A percentile compares a stretch with the other conserved stretches of the same genome.
phyloP scores from a whole-genome alignment of 2,113 vertebrate species.

The Neofelis nebulosa region DNA sequence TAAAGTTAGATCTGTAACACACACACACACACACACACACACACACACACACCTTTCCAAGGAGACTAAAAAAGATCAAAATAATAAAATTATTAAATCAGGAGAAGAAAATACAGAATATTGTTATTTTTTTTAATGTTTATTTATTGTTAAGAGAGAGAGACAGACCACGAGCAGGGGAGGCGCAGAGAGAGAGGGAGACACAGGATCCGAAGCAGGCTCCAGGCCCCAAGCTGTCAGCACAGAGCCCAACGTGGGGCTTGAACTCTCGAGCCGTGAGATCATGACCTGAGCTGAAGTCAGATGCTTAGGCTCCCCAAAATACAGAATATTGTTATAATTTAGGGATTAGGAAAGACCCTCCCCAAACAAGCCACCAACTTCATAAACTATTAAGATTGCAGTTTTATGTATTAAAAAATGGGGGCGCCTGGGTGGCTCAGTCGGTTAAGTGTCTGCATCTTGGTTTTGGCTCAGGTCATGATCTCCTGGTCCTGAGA shows the following conservation, averaged over 20 bases:
- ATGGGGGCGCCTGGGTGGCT: background rate
- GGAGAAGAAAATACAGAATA: constrained; percentile 8
- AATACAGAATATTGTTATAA: background rate
- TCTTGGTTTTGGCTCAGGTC: too few species aligned
- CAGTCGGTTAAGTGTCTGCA: too few species aligned
- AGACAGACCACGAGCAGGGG: too few species aligned
- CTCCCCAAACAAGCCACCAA: constrained; percentile 6
- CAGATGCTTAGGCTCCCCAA: background rate
- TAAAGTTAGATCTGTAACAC: background rate
- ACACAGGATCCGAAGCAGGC: too few species aligned
- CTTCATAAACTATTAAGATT: background rate
- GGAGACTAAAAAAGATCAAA: background rate
- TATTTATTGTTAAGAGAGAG: too few species aligned
- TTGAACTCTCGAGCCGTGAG: too few species aligned
- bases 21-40: background rate
- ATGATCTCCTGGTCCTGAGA: too few species aligned
- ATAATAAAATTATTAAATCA: constrained; percentile 17
- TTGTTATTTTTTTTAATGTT: background rate
- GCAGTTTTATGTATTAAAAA: background rate
- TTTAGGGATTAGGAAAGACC: background rate
- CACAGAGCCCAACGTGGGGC: too few species aligned
- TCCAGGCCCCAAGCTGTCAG: too few species aligned
- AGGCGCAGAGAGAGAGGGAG: too few species aligned
- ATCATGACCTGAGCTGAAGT: too few species aligned
- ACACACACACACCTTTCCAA: background rate